Evolutionary conservation across 2,797 vertebrate species (phyloP), one percentile per base, ranked within the genome.

Genomic region (Pelobates cultripes): DNA sequence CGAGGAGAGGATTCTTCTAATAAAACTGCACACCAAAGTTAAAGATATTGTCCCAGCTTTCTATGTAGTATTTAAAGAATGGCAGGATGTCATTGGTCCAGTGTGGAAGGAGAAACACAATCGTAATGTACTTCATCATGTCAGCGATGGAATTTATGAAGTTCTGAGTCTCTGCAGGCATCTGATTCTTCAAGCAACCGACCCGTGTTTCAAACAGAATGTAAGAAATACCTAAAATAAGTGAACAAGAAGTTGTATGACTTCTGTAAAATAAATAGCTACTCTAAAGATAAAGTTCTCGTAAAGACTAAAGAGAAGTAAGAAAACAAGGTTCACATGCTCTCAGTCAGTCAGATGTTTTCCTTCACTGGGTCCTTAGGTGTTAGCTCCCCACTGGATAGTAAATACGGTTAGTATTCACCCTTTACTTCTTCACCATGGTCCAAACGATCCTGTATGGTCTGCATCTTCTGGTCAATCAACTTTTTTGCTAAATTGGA

Each of bases 201-300:
- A 98, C 90, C 28, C 96, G 94, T 0, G 94, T 96, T 89, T 99
- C 97, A 0, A 99, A 98, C 85, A 99, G 90, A 87, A 99, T 94
- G n/a, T 94, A 93, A 41, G 94, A 93, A 76, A 99, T 97, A 43
- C 94, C 97, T 99, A 88, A 51, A 51, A 51, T 51, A 51, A 51
- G 47, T 51, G 5, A 51, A 51, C 47, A 51, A 5, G 2, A 51
- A 6, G 47, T 2, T 51, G 47, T 51, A 3, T 51, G 5, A 3
- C 5, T 51, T 10, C 47, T 51, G 10, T 10, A 5, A 51, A 51
- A 51, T 6, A 6, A 51, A 10, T 51, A 10, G 2, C 47, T 51
- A 10, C 10, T 10, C 5, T 51, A 10, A n/a, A n/a, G 28, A 28
- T 28, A 28, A 1, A 28, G 28, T 51, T 51, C 47, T 10, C 3